phyloP scores from a whole-genome alignment of 2,113 vertebrate species.

The Pipra filicauda region DNA sequence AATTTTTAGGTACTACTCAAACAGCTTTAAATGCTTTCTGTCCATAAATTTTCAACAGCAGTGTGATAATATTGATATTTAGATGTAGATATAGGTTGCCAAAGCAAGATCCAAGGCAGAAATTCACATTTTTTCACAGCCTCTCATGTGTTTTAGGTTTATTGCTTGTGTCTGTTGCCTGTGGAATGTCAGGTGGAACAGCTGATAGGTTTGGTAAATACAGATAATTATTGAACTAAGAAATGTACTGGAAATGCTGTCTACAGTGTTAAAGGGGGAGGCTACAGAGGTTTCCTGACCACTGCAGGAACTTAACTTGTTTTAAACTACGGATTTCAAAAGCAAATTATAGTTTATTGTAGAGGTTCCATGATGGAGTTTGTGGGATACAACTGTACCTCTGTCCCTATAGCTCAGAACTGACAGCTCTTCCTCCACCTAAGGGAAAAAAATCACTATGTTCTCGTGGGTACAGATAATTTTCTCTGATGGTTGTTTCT shows the following conservation, averaged over 20 bases:
- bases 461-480: neutral
- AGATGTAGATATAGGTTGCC: neutral
- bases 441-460: rapidly evolving
- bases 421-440: neutral
- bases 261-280: neutral
- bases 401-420: neutral
- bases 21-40: neutral
- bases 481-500: neutral
- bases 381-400: rapidly evolving
- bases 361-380: neutral
- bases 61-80: neutral
- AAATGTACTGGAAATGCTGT: neutral
- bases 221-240: neutral
- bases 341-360: neutral
- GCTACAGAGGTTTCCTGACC: neutral
- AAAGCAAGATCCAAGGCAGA: neutral
- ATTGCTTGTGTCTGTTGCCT: neutral
- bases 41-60: neutral
- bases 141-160: neutral
- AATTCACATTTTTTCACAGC: neutral
- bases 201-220: neutral
- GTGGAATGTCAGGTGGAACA: neutral
- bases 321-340: neutral
- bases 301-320: neutral
- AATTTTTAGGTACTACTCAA: neutral